These are phyloP conservation scores for Stomatorhinus walkeri DNA, from an alignment of 2,797 vertebrate genomes.

Conservation along the genomic window DNA sequence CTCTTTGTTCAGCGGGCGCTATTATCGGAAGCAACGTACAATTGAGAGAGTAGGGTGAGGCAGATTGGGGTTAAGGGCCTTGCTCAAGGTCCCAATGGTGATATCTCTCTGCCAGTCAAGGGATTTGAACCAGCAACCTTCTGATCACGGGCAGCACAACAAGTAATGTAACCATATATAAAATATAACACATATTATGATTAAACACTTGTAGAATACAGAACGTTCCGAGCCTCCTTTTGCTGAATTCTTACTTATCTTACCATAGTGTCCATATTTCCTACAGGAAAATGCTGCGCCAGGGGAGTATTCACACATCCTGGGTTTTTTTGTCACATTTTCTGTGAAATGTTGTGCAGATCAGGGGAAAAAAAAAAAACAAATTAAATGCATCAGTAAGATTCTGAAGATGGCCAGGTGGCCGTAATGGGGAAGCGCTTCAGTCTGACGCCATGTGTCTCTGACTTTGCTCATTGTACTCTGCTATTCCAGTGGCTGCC, in stretches of 20 bases:
- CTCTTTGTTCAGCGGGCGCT: background rate
- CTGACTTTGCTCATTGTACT: background rate
- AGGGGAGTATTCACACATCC: background rate
- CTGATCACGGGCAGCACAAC: background rate
- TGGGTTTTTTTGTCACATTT: background rate
- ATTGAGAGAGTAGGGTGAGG: background rate
- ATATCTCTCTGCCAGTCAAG: background rate
- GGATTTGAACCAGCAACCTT: background rate
- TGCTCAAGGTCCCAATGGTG: background rate
- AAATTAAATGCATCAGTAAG: background rate
- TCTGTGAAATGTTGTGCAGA: conserved; percentile 8
- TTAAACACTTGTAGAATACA: background rate
- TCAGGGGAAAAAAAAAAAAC: background rate
- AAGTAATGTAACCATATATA: background rate
- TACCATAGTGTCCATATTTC: background rate
- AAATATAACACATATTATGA: background rate
- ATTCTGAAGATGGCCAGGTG: background rate
- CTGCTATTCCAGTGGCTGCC: background rate
- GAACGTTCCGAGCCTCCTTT: background rate
- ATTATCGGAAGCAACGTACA: background rate
- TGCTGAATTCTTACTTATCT: background rate
- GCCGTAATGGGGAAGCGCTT: background rate
- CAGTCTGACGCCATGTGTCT: background rate
- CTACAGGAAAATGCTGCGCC: background rate
- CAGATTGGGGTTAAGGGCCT: background rate